These are phyloP conservation scores for Nowickia ferox DNA, from an alignment of 2,888 invertebrate species.

Conservation along the genomic window DNA sequence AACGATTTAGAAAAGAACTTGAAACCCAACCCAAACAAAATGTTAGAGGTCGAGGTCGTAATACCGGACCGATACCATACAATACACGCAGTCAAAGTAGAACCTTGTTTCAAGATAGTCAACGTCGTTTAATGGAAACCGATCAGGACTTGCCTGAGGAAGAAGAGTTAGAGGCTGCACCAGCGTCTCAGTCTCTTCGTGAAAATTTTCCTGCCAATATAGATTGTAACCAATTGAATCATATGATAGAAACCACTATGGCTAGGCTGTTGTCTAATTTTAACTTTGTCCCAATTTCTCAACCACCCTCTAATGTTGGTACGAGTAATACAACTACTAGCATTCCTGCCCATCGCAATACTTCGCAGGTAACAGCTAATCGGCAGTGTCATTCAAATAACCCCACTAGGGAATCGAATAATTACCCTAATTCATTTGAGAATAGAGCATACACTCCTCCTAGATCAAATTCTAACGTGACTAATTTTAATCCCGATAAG, in stretches of 20 bases:
- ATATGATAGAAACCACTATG: constrained; percentile 8
- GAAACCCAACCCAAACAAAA: background rate
- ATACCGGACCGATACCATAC: background rate
- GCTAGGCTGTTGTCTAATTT: constrained; percentile 5
- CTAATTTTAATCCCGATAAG: no score
- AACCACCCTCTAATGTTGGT: background rate
- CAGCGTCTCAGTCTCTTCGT: background rate
- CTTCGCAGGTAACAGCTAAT: background rate
- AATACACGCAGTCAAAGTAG: no score
- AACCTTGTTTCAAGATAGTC: background rate
- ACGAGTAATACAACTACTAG: background rate
- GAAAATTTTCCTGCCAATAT: background rate
- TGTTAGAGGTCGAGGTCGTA: background rate
- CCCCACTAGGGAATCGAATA: background rate
- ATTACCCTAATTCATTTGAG: constrained; percentile 25
- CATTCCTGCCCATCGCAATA: background rate
- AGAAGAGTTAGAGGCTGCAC: background rate
- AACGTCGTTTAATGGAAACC: background rate
- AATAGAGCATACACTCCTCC: background rate
- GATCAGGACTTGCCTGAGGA: background rate
- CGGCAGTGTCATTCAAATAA: background rate
- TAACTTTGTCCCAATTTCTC: background rate
- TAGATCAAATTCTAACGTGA: background rate
- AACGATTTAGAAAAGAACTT: background rate
- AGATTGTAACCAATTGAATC: background rate